phyloP scores from a whole-genome alignment of 2,113 vertebrate species.

The Pangasianodon gigas region DNA sequence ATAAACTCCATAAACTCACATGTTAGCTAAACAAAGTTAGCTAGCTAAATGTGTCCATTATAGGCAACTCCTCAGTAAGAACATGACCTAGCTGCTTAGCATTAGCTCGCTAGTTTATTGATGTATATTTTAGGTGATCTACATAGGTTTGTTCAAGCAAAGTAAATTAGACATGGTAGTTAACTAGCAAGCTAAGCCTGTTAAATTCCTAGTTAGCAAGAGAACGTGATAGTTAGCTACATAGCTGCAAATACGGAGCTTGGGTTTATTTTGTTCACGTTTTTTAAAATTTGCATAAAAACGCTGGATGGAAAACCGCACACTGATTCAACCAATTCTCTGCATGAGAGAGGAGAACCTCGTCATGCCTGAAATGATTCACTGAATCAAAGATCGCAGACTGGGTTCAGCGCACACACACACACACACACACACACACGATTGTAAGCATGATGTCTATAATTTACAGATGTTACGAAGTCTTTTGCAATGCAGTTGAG shows the following conservation, averaged over 20 bases:
- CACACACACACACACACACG: not conserved
- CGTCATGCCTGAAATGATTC: not conserved
- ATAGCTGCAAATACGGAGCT: not conserved
- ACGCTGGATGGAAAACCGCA: not conserved
- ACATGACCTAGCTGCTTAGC: not conserved
- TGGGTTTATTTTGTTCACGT: not conserved
- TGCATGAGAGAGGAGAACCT: not conserved
- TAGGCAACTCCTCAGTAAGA: not conserved
- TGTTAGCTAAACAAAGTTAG: not conserved
- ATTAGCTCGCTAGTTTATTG: not conserved
- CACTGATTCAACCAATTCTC: not conserved
- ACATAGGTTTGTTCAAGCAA: not conserved
- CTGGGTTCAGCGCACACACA: not conserved
- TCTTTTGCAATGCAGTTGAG: not conserved
- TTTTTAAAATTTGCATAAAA: not conserved
- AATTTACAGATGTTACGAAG: not conserved
- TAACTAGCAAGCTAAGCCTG: not conserved
- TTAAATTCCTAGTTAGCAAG: not conserved
- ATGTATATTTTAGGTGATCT: not conserved
- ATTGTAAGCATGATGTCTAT: not conserved
- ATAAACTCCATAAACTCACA: not conserved
- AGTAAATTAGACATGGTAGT: not conserved
- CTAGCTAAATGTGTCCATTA: not conserved
- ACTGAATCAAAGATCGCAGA: not conserved
- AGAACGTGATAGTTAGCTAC: not conserved